Percentiles rank a stretch among this genome's conserved stretches.
phyloP scores from a whole-genome alignment of 2,113 vertebrate species.

The Silurus glanis region DNA sequence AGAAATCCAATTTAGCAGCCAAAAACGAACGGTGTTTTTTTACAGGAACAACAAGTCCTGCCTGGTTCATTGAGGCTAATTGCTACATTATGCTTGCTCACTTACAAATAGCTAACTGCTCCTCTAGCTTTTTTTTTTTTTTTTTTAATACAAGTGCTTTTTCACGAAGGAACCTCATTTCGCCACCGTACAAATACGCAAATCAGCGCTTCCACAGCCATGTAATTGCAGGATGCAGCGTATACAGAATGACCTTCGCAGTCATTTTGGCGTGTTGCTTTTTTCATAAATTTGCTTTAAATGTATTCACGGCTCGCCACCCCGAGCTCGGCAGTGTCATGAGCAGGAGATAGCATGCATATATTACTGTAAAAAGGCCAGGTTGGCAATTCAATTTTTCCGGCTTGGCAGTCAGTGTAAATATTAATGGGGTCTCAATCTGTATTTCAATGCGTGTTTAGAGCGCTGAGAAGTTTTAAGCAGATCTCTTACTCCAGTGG shows the following conservation, averaged over 20 bases:
- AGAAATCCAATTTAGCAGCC: neutral
- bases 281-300: slow-evolving; percentile 66
- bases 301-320: slow-evolving; percentile 67
- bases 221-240: slow-evolving; percentile 49
- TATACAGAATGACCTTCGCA: slow-evolving; percentile 65
- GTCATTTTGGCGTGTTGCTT: slow-evolving; percentile 60
- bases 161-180: slow-evolving; percentile 44
- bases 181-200: slow-evolving; percentile 48
- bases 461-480: slow-evolving; percentile 47
- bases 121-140: neutral
- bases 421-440: slow-evolving; percentile 69
- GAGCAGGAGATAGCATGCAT: slow-evolving; percentile 67
- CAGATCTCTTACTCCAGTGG: slow-evolving; percentile 10
- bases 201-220: slow-evolving; percentile 54
- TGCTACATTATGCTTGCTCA: slow-evolving; percentile 14
- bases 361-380: slow-evolving; percentile 64
- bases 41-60: neutral
- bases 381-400: slow-evolving; percentile 65
- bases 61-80: slow-evolving; percentile 2
- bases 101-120: slow-evolving; percentile 13
- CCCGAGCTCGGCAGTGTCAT: slow-evolving; percentile 56
- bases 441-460: slow-evolving; percentile 64
- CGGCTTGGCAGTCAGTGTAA: slow-evolving; percentile 59
- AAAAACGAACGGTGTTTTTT: neutral
- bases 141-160: slow-evolving; percentile 12